These are phyloP conservation scores for Cynoglossus semilaevis DNA, from an alignment of 2,113 vertebrate species.

Conservation along the genomic window DNA sequence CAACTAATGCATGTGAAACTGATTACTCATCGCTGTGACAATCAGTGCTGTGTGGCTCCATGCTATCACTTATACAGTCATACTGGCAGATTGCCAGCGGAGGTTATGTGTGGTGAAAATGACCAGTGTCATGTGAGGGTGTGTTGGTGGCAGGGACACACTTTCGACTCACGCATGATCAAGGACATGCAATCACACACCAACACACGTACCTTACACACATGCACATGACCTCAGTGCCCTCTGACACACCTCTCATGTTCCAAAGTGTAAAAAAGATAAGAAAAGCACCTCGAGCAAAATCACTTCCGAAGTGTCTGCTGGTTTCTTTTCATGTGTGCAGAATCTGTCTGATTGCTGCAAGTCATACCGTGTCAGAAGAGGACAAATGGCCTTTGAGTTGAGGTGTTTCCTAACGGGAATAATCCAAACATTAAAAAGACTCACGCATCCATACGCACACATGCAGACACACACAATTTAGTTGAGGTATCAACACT, in stretches of 20 bases:
- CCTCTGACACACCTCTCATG: constrained; percentile 42
- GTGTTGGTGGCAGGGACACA: constrained; percentile 3
- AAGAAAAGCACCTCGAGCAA: constrained; percentile 50
- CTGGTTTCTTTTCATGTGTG: constrained; percentile 51
- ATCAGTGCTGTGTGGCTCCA: background rate
- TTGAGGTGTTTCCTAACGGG: constrained; percentile 70
- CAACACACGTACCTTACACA: background rate
- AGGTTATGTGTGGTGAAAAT: constrained; percentile 47
- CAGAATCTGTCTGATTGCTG: constrained; percentile 25
- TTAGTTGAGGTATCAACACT: background rate
- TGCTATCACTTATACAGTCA: constrained; percentile 13
- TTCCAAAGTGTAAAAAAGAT: constrained; percentile 59
- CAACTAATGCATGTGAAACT: background rate
- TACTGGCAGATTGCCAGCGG: constrained; percentile 33
- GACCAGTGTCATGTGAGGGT: constrained; percentile 43
- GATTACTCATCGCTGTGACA: constrained; percentile 2
- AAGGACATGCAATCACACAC: background rate
- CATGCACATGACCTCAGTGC: constrained; percentile 4
- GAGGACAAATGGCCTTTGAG: constrained; percentile 59
- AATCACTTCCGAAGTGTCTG: constrained; percentile 44
- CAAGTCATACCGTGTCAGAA: constrained; percentile 58
- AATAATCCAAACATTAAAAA: constrained; percentile 37
- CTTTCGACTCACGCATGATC: constrained; percentile 1
- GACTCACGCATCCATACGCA: background rate
- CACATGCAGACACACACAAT: constrained; percentile 6